Conservation (phyloP, 2,888 invertebrate genomes). For the Portevinia maculata region DNA sequence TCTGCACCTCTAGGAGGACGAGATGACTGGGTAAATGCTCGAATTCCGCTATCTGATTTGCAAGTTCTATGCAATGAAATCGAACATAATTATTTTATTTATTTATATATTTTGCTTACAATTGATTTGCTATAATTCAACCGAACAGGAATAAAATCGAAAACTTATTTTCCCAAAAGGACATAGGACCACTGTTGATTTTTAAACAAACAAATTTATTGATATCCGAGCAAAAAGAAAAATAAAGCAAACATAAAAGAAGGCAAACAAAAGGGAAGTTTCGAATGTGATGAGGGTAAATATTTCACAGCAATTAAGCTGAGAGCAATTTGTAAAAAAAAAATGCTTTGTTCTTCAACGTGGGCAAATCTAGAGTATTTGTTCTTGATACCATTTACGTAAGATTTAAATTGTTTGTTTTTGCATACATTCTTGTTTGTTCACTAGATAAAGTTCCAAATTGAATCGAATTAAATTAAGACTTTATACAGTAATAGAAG, state of each 20-base stretch:
- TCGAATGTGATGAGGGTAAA: background rate
- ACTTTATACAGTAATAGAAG: too few relatives aligned
- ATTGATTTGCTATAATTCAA: background rate
- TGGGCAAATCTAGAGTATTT: too few relatives aligned
- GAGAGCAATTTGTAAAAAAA: background rate
- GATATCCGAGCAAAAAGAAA: background rate
- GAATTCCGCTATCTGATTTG: slow-evolving; percentile 87
- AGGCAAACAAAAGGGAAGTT: background rate
- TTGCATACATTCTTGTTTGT: too few relatives aligned
- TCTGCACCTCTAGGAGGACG: slow-evolving; percentile 85
- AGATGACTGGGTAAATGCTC: slow-evolving; percentile 84
- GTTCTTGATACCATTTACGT: too few relatives aligned
- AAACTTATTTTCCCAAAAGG: background rate
- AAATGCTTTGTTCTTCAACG: background rate
- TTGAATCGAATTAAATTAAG: too few relatives aligned
- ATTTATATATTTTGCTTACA: too few relatives aligned
- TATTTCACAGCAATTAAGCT: slow-evolving; percentile 2
- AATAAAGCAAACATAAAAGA: background rate
- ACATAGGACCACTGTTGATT: slow-evolving; percentile 8
- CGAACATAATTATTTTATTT: too few relatives aligned
- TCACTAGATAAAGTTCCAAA: too few relatives aligned
- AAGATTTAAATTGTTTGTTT: too few relatives aligned
- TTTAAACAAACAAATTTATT: slow-evolving; percentile 8
- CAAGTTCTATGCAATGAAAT: slow-evolving; percentile 82
- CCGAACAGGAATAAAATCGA: slow-evolving; percentile 4